Percentiles rank a stretch among this genome's conserved stretches.
Conservation (phyloP, 1,140 invertebrate genomes). For the Zaprionus camerounensis region DNA sequence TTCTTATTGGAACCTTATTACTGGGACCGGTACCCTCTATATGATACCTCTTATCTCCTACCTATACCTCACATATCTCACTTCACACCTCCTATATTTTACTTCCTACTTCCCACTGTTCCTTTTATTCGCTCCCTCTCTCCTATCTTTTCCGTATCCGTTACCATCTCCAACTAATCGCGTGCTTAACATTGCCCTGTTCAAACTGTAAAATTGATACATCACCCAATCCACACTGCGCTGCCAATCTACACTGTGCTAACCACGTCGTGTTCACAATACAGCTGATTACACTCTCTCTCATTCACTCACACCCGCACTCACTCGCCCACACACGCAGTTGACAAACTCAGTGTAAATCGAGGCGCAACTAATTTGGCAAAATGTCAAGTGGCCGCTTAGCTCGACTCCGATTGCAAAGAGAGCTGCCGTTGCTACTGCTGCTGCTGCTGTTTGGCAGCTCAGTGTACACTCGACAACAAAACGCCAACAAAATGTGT, state of each 20-base stretch:
- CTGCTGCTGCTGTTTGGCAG: constrained; percentile 21
- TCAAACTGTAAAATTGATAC: constrained; percentile 37
- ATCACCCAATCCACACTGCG: constrained; percentile 12
- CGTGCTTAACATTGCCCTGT: constrained; percentile 34
- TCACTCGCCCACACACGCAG: constrained; percentile 1
- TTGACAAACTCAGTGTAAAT: constrained; percentile 33
- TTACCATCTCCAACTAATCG: constrained; percentile 4
- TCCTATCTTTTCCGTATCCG: background rate
- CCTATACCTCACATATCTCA: too few species aligned
- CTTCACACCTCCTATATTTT: background rate
- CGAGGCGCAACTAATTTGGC: constrained; percentile 52
- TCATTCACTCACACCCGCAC: background rate
- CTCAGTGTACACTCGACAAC: constrained; percentile 46
- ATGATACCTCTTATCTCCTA: too few species aligned
- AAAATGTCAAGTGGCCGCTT: constrained; percentile 55
- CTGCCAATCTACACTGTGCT: constrained; percentile 18
- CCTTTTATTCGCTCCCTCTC: background rate
- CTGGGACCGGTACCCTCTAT: too few species aligned
- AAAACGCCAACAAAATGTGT: constrained; percentile 37
- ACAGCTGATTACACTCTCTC: constrained; percentile 7
- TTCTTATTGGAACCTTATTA: background rate
- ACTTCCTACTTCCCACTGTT: background rate
- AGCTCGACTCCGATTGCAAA: constrained; percentile 43
- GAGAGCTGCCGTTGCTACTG: constrained; percentile 11
- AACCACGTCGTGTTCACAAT: constrained; percentile 17